Evolutionary conservation across 2,113 vertebrate species (phyloP).

Genomic region (Natator depressus): DNA sequence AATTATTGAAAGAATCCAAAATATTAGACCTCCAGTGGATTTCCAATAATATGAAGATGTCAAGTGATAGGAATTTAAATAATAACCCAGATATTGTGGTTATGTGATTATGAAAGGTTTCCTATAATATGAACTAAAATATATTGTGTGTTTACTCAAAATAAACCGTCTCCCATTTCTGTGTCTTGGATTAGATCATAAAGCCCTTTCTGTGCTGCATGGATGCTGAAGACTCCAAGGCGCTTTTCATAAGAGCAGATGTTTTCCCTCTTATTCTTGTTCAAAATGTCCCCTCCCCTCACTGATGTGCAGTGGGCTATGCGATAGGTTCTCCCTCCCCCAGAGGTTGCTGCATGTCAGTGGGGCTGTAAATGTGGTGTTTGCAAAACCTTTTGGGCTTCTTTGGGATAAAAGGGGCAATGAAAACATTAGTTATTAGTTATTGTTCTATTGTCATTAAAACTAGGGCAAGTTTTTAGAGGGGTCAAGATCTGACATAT

Average conservation of each 20-base stretch:
- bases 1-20: neutral
- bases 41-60: accelerated
- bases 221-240: accelerated
- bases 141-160: accelerated
- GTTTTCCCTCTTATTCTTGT: neutral
- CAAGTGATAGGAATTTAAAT: neutral
- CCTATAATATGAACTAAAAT: neutral
- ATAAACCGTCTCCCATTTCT: neutral
- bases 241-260: accelerated
- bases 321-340: neutral
- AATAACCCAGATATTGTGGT: neutral
- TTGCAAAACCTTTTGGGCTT: neutral
- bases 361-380: accelerated
- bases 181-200: neutral
- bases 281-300: neutral
- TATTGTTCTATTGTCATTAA: neutral
- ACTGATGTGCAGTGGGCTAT: neutral
- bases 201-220: neutral
- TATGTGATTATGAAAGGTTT: neutral
- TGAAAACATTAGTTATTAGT: neutral
- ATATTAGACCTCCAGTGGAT: accelerated
- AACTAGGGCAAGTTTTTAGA: neutral
- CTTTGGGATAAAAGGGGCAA: neutral
- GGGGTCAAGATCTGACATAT: neutral
- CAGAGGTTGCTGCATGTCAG: accelerated